Base-by-base conservation (phyloP, 2,797 vertebrate genomes). In the Triplophysa bombifrons region DNA sequence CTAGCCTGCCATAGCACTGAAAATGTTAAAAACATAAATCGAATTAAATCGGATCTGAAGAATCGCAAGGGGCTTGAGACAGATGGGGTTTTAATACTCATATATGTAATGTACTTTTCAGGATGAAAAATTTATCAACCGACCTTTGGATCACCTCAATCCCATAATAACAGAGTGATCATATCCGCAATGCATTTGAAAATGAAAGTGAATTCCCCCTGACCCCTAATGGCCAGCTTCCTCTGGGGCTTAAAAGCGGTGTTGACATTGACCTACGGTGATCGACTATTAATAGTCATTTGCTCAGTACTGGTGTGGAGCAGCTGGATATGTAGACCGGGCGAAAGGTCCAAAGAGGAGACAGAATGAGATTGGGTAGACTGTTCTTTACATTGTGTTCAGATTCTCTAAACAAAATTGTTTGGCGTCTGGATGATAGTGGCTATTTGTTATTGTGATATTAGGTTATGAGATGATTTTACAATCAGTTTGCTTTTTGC, bases 381-480 rank as follows among this genome's bases (percentile, higher is more conserved):
- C 85, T 88, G 89, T 88, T 86, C 82, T 51, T 73, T 88, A 91
- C 86, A 86, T 85, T 91, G 84, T 79, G 84, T 79, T 91, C 82
- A 84, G 84, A 85, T 87, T 86, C 89, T 91, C 89, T 89, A 86
- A 92, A 90, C 89, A 86, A 80, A 92, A 88, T 91, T 89, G 89
- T 90, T 90, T 88, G 87, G 89, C 84, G 81, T 87, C 81, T 78
- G 81, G 72, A 85, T 66, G 76, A 80, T 83, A 75, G 85, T 65
- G 76, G 81, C 82, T 88, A 91, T 92, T 27, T 56, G 51, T 56
- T 34, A 27, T 27, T 0, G 25, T 67, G 65, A 12, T 48, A 90
- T 22, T 3, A 22, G 8, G 55, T 20, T 56, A 22, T 3, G 4
- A 14, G 25, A 4, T 13, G 13, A 48, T 27, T 60, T 60, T 60